Evolutionary conservation across 2,888 invertebrate species (phyloP).

Genomic region (Rambutsinella grinnellia): DNA sequence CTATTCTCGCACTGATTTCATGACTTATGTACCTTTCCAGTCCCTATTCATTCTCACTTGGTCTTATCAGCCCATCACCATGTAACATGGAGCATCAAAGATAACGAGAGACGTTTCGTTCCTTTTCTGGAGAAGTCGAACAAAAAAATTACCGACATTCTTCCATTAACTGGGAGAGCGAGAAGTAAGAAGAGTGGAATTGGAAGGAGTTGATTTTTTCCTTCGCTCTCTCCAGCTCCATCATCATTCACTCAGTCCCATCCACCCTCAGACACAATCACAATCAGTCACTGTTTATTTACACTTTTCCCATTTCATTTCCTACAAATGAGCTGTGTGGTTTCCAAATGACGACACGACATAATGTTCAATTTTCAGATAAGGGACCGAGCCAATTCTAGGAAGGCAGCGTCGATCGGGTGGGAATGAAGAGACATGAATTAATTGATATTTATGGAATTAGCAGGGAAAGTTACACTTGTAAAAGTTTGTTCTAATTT

Average conservation of each 20-base stretch:
- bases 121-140: too few relatives aligned
- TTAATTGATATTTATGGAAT: slow-evolving; percentile 65
- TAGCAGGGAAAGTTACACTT: slow-evolving; percentile 29
- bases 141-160: too few relatives aligned
- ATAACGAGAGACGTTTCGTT: too few relatives aligned
- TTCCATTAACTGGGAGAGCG: slow-evolving; percentile 11
- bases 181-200: slow-evolving; percentile 2
- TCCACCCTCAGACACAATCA: slow-evolving; percentile 11
- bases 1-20: too few relatives aligned
- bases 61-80: too few relatives aligned
- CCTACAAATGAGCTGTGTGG: slow-evolving; percentile 37
- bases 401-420: too few relatives aligned
- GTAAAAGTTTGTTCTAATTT: neutral
- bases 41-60: slow-evolving; percentile 7
- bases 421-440: slow-evolving; percentile 54
- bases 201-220: neutral
- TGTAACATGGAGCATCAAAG: too few relatives aligned
- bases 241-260: too few relatives aligned
- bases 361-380: too few relatives aligned
- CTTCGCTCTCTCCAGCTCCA: slow-evolving; percentile 2
- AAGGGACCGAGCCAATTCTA: too few relatives aligned
- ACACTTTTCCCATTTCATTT: slow-evolving; percentile 10
- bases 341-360: neutral
- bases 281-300: slow-evolving; percentile 19
- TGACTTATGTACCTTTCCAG: too few relatives aligned